Conservation (phyloP, 1,140 invertebrate species). For the Ceratitis capitata region DNA sequence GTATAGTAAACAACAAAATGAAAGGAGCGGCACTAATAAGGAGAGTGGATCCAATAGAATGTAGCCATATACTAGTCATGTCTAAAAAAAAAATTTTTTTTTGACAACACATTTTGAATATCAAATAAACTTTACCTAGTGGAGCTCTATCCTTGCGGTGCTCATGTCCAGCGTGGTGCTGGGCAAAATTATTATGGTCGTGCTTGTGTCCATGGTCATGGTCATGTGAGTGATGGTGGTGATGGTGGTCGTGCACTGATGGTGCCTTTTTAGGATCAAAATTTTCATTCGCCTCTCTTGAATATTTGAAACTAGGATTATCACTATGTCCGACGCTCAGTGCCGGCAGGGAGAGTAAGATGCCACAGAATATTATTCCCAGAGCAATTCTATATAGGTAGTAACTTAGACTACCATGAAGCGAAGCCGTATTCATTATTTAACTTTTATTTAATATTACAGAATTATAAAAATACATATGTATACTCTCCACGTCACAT, state of each 20-base stretch:
- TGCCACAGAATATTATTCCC: conserved; percentile 48
- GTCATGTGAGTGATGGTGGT: conserved; percentile 48
- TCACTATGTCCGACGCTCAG: conserved; percentile 53
- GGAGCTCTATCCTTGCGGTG: conserved; percentile 6
- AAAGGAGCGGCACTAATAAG: conserved; percentile 95
- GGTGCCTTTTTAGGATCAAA: conserved; percentile 51
- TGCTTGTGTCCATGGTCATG: conserved; percentile 52
- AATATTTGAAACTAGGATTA: conserved; percentile 77
- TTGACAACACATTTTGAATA: background rate
- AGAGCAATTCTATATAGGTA: conserved; percentile 33
- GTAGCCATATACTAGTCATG: conserved; percentile 75
- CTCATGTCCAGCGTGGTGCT: conserved; percentile 34
- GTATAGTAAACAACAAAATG: conserved; percentile 92
- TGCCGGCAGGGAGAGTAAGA: conserved; percentile 54
- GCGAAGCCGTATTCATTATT: background rate
- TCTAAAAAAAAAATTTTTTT: conserved; percentile 49
- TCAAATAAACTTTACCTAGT: background rate
- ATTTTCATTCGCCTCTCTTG: conserved; percentile 74
- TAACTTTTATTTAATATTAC: background rate
- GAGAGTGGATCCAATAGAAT: conserved; percentile 87
- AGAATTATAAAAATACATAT: background rate
- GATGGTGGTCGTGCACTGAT: conserved; percentile 55
- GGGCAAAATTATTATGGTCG: conserved; percentile 43
- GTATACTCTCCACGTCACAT: conserved; percentile 15
- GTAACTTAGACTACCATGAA: background rate